phyloP scores from a whole-genome alignment of 2,888 invertebrate species.

The Lepidocyrtinus sp. region DNA sequence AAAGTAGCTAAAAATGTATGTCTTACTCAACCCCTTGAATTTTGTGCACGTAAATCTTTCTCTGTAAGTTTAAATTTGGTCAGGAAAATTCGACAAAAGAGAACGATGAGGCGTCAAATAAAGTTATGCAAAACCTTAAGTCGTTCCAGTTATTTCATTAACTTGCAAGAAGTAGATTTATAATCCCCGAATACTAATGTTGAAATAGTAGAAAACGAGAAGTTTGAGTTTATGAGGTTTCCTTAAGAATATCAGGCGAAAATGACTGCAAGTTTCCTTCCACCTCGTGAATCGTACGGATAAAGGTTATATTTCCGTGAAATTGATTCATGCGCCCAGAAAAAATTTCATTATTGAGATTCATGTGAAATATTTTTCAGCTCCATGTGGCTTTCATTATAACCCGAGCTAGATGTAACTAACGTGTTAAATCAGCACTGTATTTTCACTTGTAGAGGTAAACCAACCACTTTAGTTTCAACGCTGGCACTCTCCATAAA shows the following conservation, averaged over 20 bases:
- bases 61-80: no score
- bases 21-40: no score
- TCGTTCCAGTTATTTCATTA: constrained; percentile 51
- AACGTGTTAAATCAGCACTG: not conserved
- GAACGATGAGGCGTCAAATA: no score
- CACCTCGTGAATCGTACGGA: not conserved
- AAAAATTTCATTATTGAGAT: constrained; percentile 56
- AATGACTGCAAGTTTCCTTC: not conserved
- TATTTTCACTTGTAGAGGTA: not conserved
- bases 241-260: not conserved
- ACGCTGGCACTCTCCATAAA: no score
- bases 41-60: no score
- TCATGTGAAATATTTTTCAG: constrained; percentile 7
- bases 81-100: no score
- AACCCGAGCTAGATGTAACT: no score
- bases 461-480: not conserved
- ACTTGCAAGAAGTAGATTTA: constrained; percentile 13
- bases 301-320: not conserved
- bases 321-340: constrained; percentile 49
- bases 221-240: not conserved
- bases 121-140: constrained; percentile 42
- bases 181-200: not conserved
- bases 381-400: not conserved
- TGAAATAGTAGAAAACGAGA: not conserved
- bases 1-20: no score